Evolutionary conservation across 2,888 invertebrate species (phyloP), one percentile per base, ranked within the genome.

Genomic region (Lepidocyrtinus sp.): DNA sequence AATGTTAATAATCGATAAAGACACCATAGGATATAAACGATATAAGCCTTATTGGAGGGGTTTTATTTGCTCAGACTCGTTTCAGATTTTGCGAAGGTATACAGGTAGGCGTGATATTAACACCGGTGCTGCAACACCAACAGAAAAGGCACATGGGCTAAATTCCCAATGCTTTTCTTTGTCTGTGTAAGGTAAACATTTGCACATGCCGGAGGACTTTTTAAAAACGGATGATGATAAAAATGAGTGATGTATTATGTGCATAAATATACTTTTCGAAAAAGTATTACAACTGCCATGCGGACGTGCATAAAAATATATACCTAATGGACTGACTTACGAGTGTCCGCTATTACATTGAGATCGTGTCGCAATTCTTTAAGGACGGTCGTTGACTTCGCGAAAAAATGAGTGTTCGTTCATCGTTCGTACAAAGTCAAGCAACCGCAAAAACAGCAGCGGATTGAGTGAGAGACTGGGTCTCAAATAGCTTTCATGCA

Each of bases 331-430:
- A 36, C 36, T 36, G n/a, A n/a, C n/a, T n/a, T n/a, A n/a, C n/a
- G n/a, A n/a, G n/a, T n/a, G 36, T 36, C 36, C 36, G 36, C 36
- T 12, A 7, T 36, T 36, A 12, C 36, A 36, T 5, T 12, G 36
- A 5, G 36, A 36, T 36, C 36, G 36, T 71, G 71, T 71, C 62
- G 62, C 62, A 71, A 64, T 24, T 50, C 64, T 73, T 26, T 73
- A 73, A 73, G 72, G 72, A 73, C 72, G 72, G 72, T 73, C 72
- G 46, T 64, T 73, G 72, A 73, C 72, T 24, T 26, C 15, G 65
- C 36, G 12, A 36, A 36, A 36, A 7, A 36, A 5, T n/a, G n/a
- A n/a, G n/a, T n/a, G n/a, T n/a, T n/a, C n/a, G n/a, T n/a, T n/a
- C n/a, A n/a, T n/a, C n/a, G n/a, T n/a, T 36, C 12, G 12, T 36